phyloP scores from a whole-genome alignment of 2,888 invertebrate species.

The Anorthoa munda region DNA sequence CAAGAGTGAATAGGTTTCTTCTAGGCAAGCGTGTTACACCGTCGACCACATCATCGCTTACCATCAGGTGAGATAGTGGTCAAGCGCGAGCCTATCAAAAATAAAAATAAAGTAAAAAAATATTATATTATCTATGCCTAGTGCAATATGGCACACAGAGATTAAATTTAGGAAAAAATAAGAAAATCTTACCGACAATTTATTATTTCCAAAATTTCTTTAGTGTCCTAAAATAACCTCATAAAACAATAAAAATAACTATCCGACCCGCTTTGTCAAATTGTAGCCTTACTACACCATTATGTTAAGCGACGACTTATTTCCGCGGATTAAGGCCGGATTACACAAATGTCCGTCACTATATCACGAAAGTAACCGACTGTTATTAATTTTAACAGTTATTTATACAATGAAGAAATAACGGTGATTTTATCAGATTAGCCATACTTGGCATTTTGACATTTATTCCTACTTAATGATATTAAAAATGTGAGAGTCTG shows the following conservation, averaged over 20 bases:
- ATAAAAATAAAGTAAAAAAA: no score
- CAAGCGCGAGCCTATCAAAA: no score
- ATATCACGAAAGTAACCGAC: constrained; percentile 18
- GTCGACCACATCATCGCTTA: no score
- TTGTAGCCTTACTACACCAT: constrained; percentile 40
- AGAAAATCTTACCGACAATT: no score
- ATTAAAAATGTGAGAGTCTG: no score
- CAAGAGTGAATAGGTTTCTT: no score
- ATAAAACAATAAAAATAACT: constrained; percentile 32
- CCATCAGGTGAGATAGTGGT: no score
- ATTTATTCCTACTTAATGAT: background rate
- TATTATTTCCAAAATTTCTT: background rate
- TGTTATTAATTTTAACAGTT: constrained; percentile 31
- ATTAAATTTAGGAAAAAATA: no score
- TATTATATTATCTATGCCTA: no score
- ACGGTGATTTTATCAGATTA: background rate
- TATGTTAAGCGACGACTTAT: constrained; percentile 60
- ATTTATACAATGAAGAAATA: constrained; percentile 12
- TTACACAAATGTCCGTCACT: constrained; percentile 58
- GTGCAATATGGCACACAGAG: no score
- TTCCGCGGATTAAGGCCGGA: constrained; percentile 62
- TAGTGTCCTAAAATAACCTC: background rate
- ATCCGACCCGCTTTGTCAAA: constrained; percentile 20
- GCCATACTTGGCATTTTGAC: background rate
- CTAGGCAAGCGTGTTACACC: no score